phyloP scores from a whole-genome alignment of 2,888 invertebrate species.

The Amphipyra berbera region DNA sequence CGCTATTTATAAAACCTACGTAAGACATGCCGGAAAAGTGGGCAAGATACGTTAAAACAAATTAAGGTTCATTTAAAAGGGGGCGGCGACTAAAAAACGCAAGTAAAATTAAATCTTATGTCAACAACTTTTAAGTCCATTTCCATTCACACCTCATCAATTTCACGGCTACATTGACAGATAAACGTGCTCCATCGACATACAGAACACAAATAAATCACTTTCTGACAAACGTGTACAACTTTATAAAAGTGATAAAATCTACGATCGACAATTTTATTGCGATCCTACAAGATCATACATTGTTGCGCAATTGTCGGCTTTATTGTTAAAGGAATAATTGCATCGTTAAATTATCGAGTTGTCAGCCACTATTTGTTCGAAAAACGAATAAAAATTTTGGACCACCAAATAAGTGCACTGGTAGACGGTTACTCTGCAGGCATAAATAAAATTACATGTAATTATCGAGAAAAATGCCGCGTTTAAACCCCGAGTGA shows the following conservation, averaged over 20 bases:
- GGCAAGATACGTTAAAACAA: slow-evolving; percentile 43
- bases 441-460: slow-evolving; percentile 74
- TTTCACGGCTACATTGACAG: slow-evolving; percentile 49
- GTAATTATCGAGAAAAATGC: slow-evolving; percentile 68
- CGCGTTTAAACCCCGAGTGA: slow-evolving; percentile 48
- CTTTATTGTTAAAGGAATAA: slow-evolving; percentile 61
- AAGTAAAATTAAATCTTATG: slow-evolving; percentile 30
- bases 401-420: slow-evolving; percentile 76
- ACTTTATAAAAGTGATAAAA: slow-evolving; percentile 75
- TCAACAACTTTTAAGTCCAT: slow-evolving; percentile 8
- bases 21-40: slow-evolving; percentile 29
- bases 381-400: slow-evolving; percentile 68
- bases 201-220: slow-evolving; percentile 67
- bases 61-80: slow-evolving; percentile 56
- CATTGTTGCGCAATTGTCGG: slow-evolving; percentile 54
- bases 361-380: slow-evolving; percentile 56
- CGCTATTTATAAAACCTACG: slow-evolving; percentile 29
- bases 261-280: slow-evolving; percentile 58
- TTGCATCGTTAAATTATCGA: slow-evolving; percentile 54
- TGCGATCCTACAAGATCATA: slow-evolving; percentile 35
- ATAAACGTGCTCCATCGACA: slow-evolving; percentile 57
- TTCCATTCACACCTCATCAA: slow-evolving; percentile 15
- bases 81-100: slow-evolving; percentile 16
- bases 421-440: slow-evolving; percentile 65
- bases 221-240: slow-evolving; percentile 69